Base-by-base conservation (phyloP, 2,888 invertebrate species). In the Ptychoptera contaminata region DNA sequence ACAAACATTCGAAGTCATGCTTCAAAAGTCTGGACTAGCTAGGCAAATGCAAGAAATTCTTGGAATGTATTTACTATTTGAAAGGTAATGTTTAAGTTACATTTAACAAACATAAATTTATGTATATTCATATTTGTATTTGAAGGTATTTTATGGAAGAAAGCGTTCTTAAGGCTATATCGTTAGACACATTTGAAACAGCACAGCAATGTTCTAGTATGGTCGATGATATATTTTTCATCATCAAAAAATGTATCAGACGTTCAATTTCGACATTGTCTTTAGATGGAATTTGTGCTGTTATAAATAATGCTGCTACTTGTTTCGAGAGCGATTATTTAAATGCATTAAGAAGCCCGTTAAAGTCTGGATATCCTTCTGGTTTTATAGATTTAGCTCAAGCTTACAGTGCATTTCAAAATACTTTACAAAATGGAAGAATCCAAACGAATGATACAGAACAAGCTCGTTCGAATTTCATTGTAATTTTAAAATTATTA, bases 191-290 rank as follows among this genome's bases (percentile, higher is more conserved):
- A 0, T 69, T 80, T 23, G 82, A 84, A 52, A 66, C 72, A n/a
- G 79, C 79, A 5, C 77, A 77, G 47, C 74, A 80, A 51, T 82
- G 82, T 1, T 92, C 93, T 2, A 93, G 90, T 52, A 82, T 98
- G 71, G 86, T 97, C 0, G 98, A 98, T 62, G 97, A 98, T 65
- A 85, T 94, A 1, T 97, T 97, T 67, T 98, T 91, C 62, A 92
- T 98, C 52, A 79, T 96, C 2, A 82, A 92, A 56, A 97, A 97
- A 68, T 91, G 93, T 55, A 84, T 96, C 42, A 87, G 92, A 52
- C 80, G 97, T 50, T 82, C 91, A n/a, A 71, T 93, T 52, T 82
- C 85, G 7, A 87, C 86, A 52, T 84, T 86, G 58, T 93, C 88
- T 59, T 76, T 96, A 47, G 96, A 97, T 66, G 96, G 93, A 43